Evolutionary conservation across 2,888 invertebrate genomes (phyloP).

Genomic region (Saturnia pavonia): DNA sequence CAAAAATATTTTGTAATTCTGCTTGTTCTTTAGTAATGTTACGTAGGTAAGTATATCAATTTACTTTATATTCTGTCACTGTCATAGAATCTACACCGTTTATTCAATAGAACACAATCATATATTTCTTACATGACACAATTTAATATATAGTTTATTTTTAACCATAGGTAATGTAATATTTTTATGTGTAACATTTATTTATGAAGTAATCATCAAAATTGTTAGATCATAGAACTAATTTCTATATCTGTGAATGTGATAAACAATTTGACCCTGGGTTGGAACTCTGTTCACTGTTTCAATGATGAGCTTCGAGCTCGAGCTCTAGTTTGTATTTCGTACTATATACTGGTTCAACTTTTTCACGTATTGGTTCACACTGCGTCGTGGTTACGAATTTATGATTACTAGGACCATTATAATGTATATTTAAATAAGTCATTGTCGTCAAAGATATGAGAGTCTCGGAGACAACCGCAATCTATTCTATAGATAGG

Average conservation of each 20-base stretch:
- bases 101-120: slow-evolving; percentile 3
- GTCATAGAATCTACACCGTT: neutral
- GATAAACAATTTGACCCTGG: neutral
- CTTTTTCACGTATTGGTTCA: neutral
- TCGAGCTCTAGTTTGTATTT: neutral
- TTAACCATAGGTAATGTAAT: neutral
- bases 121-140: neutral
- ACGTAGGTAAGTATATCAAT: neutral
- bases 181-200: neutral
- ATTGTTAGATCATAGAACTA: neutral
- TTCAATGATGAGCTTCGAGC: neutral
- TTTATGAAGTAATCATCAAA: neutral
- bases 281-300: neutral
- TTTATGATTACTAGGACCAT: neutral
- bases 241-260: neutral
- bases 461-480: neutral
- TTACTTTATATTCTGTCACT: neutral
- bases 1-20: neutral
- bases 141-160: neutral
- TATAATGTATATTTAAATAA: neutral
- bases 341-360: neutral
- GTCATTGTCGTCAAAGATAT: neutral
- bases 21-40: neutral
- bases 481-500: neutral
- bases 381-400: neutral